Evolutionary conservation across 1,140 invertebrate genomes (phyloP).

Genomic region (Trinorchestia longiramus): DNA sequence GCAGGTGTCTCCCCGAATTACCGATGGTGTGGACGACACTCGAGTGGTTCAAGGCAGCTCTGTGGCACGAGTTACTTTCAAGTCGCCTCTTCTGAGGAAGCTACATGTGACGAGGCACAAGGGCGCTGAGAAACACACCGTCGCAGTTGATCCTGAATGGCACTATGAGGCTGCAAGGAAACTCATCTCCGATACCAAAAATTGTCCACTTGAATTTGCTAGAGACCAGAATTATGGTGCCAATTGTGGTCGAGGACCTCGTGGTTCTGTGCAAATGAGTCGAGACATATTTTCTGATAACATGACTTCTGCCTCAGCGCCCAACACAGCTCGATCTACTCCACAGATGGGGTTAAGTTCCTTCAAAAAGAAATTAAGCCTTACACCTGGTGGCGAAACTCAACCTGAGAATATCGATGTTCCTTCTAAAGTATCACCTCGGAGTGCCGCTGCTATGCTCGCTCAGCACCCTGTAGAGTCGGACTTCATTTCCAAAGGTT

Average conservation of each 20-base stretch:
- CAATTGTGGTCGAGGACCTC: neutral
- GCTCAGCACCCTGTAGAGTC: neutral
- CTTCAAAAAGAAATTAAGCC: constrained; percentile 22
- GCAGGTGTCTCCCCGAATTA: neutral
- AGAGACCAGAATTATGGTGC: neutral
- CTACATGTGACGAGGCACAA: neutral
- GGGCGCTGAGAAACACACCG: constrained; percentile 6
- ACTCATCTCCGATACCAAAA: neutral
- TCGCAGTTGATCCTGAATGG: neutral
- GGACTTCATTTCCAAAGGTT: neutral
- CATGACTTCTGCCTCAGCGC: neutral
- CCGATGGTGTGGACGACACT: neutral
- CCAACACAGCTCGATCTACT: neutral
- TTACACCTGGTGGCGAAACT: neutral
- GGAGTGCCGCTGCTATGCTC: neutral
- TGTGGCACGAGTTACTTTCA: neutral
- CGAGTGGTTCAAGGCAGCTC: neutral
- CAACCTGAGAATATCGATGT: neutral
- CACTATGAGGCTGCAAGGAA: constrained; percentile 6
- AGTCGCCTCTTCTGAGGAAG: constrained; percentile 1
- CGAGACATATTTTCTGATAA: neutral
- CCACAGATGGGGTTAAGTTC: constrained; percentile 33
- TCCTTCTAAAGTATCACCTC: neutral
- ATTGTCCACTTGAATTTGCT: neutral
- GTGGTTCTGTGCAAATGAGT: neutral